Evolutionary conservation across 2,888 invertebrate genomes (phyloP), one percentile per base, ranked within the genome.

Genomic region (Drosophila phalerata): DNA sequence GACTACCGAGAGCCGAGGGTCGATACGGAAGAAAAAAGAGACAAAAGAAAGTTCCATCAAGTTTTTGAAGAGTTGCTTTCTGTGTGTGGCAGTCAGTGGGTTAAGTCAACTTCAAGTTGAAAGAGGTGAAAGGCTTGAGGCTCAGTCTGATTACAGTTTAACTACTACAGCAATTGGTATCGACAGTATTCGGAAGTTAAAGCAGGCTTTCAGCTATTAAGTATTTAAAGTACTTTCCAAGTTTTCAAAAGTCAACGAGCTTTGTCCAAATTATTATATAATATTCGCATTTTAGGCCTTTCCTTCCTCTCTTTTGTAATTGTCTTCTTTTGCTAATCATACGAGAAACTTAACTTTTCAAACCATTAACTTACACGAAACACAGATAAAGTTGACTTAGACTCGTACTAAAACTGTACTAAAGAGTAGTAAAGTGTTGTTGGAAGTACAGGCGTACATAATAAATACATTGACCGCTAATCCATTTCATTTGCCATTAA

Each of bases 31-130:
- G 34, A 9, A 30, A 32, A n/a, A 32, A 11, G 48, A 80, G 73
- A 81, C 81, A 81, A 81, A 83, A 72, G 81, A 81, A 81, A 81
- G 81, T 85, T 66, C 48, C 58, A 70, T 64, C 58, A 53, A 79
- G 65, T 38, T 52, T 78, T 79, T 81, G 45, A 71, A 63, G 74
- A 71, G 84, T 62, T 55, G 37, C 63, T 62, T 17, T 19, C 51
- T 61, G 47, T 56, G 71, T 71, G 72, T 77, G 43, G 68, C 73
- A 73, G 65, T 68, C 71, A 73, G 64, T 77, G 83, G 83, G 73
- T 70, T 69, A 75, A 63, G 43, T 47, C 49, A 71, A 67, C 64
- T 65, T 56, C 5, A 45, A 49, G 17, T 55, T 58, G 37, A n/a
- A n/a, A 51, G 22, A 75, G 62, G 77, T 77, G 77, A 75, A 75